Percentiles rank a stretch among this genome's conserved stretches.
phyloP scores from a whole-genome alignment of 2,113 vertebrate genomes.

The Mirza zaza region DNA sequence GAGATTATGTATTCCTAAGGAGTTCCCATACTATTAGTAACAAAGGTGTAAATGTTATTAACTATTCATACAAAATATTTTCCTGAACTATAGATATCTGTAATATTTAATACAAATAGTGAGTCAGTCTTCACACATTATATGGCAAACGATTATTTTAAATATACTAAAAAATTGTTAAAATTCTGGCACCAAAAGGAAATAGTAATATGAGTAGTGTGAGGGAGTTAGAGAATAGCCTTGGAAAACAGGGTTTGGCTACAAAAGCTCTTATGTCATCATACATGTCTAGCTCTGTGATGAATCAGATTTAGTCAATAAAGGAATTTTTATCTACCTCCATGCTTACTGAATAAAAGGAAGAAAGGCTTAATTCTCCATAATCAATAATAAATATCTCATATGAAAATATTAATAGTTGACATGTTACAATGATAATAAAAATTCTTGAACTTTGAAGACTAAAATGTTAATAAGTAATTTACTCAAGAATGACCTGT shows the following conservation, averaged over 20 bases:
- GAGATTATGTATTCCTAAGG: background rate
- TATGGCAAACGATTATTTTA: background rate
- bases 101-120: background rate
- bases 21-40: background rate
- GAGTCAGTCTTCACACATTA: background rate
- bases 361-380: background rate
- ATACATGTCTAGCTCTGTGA: background rate
- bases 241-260: background rate
- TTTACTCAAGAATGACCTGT: background rate
- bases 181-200: background rate
- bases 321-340: background rate
- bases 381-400: background rate
- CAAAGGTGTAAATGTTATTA: background rate
- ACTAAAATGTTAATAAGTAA: background rate
- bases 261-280: background rate
- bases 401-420: background rate
- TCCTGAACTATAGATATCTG: background rate
- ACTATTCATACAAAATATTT: background rate
- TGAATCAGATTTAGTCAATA: background rate
- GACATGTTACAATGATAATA: background rate
- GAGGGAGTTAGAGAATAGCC: rapidly evolving
- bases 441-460: background rate
- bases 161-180: background rate
- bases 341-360: background rate
- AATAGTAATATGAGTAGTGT: background rate